A percentile compares a stretch with the other conserved stretches of the same genome.
phyloP scores from a whole-genome alignment of 2,113 vertebrate genomes.

The Neodontobutis hainanensis region DNA sequence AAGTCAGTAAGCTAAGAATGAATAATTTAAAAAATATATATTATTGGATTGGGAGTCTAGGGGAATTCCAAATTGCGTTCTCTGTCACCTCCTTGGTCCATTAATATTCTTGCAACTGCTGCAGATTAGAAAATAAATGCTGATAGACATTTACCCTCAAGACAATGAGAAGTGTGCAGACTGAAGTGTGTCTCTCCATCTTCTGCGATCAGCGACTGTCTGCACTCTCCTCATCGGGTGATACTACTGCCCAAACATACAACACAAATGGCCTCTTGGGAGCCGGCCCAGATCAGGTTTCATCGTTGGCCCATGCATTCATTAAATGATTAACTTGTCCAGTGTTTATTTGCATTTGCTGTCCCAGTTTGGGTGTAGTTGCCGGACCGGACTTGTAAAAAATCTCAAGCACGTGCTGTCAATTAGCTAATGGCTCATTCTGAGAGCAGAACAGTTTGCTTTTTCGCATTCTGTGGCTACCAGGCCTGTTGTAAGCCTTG shows the following conservation, averaged over 20 bases:
- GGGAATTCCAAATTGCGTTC: background rate
- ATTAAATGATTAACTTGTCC: conserved; percentile 17
- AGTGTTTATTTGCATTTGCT: conserved; percentile 3
- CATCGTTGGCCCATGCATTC: background rate
- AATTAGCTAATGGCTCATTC: conserved; percentile 24
- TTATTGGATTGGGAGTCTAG: background rate
- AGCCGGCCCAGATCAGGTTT: conserved; percentile 40
- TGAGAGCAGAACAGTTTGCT: conserved; percentile 14
- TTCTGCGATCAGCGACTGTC: conserved; percentile 10
- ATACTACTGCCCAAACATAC: conserved; percentile 28
- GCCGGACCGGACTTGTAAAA: conserved; percentile 13
- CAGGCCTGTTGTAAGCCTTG: background rate
- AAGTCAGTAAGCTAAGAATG: background rate
- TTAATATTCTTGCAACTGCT: conserved; percentile 4
- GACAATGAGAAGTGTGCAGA: conserved; percentile 3
- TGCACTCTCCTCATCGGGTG: conserved; percentile 21
- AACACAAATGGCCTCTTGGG: conserved; percentile 27
- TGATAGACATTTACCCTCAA: background rate
- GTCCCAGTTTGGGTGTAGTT: conserved; percentile 4
- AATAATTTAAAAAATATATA: background rate
- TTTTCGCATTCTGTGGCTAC: background rate
- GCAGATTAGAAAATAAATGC: conserved; percentile 9
- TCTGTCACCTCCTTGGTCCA: background rate
- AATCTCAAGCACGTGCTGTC: conserved; percentile 4
- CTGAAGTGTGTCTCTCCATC: conserved; percentile 7